Evolutionary conservation across 2,888 invertebrate species (phyloP).

Genomic region (Apomyelois bistriatella): DNA sequence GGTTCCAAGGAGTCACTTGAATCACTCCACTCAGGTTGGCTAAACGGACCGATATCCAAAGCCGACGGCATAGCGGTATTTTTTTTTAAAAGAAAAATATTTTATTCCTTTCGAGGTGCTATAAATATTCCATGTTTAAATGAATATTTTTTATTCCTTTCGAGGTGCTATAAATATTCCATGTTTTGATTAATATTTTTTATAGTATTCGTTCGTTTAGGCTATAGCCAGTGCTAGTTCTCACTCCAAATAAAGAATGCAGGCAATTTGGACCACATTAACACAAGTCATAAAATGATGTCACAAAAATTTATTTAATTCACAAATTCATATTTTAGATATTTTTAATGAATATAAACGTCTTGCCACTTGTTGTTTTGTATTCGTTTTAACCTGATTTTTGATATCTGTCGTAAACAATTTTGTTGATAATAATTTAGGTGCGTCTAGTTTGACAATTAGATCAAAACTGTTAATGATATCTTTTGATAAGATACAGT

Average conservation of each 20-base stretch:
- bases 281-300: no score
- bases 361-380: constrained; percentile 25
- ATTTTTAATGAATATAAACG: constrained; percentile 18
- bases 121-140: neutral
- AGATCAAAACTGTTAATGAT: constrained; percentile 46
- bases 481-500: constrained; percentile 43
- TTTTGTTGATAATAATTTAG: constrained; percentile 40
- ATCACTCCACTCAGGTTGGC: constrained; percentile 73
- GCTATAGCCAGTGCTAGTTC: no score
- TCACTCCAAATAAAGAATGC: no score
- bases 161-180: neutral
- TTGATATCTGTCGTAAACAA: constrained; percentile 40
- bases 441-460: constrained; percentile 53
- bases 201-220: no score
- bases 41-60: constrained; percentile 58
- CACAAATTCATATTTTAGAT: no score
- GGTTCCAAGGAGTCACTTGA: constrained; percentile 66
- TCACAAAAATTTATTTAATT: no score
- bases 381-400: constrained; percentile 40
- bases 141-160: neutral
- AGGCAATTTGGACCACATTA: no score
- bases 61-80: constrained; percentile 63
- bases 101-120: constrained; percentile 7
- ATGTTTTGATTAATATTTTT: neutral
- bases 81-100: constrained; percentile 13